phyloP scores from a whole-genome alignment of 2,113 vertebrate genomes.

The Hoplias malabaricus region DNA sequence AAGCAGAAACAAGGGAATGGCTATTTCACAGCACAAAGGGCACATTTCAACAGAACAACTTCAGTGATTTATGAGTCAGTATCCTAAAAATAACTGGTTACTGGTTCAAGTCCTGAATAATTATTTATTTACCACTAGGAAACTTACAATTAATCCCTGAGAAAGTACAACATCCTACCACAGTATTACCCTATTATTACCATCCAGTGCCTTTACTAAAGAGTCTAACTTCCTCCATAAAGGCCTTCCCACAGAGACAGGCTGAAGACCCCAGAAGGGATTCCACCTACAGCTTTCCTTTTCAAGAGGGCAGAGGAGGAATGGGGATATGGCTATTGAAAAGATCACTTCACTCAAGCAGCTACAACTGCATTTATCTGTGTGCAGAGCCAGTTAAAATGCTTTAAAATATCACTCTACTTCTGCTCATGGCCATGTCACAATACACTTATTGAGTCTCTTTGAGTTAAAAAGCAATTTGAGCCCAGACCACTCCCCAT shows the following conservation, averaged over 20 bases:
- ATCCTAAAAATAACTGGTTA: too few relatives aligned
- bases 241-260: background rate
- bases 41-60: too few relatives aligned
- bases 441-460: slow-evolving; percentile 49
- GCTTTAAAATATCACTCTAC: slow-evolving; percentile 11
- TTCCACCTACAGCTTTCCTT: background rate
- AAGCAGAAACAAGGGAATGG: too few relatives aligned
- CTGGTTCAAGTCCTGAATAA: too few relatives aligned
- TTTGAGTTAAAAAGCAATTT: slow-evolving; percentile 61
- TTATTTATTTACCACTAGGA: too few relatives aligned
- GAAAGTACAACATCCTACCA: too few relatives aligned
- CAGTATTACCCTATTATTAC: too few relatives aligned
- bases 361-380: background rate
- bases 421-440: slow-evolving; percentile 32
- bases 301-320: background rate
- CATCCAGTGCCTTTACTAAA: too few relatives aligned
- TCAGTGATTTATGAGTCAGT: too few relatives aligned
- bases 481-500: slow-evolving; percentile 53
- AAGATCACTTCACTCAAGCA: slow-evolving; percentile 1
- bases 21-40: too few relatives aligned
- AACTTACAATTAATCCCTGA: too few relatives aligned
- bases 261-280: background rate
- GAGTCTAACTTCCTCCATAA: background rate
- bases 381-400: background rate
- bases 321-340: background rate